These are phyloP conservation scores for Macrobrachium rosenbergii DNA, from an alignment of 1,140 invertebrate species.

Conservation along the genomic window DNA sequence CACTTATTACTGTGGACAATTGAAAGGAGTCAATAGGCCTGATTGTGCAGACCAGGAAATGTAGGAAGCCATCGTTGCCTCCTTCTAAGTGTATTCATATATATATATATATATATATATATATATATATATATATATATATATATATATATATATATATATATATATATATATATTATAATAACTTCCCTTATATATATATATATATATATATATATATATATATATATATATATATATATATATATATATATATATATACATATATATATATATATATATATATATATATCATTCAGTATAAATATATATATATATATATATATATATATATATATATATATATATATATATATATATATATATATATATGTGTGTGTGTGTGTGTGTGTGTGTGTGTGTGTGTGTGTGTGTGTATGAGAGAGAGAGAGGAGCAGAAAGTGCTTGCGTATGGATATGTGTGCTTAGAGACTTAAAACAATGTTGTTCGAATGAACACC, in stretches of 20 bases:
- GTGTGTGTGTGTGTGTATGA: too few species aligned
- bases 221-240: conserved; percentile 16
- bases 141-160: conserved; percentile 18
- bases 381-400: too few species aligned
- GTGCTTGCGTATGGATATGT: not conserved
- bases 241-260: not conserved
- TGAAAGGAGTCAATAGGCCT: too few species aligned
- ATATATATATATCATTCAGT: too few species aligned
- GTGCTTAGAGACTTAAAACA: not conserved
- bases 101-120: not conserved
- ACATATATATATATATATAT: too few species aligned
- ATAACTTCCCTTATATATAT: too few species aligned
- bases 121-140: not conserved
- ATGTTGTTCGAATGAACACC: too few species aligned
- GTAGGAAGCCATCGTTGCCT: too few species aligned
- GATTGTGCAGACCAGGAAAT: too few species aligned
- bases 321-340: conserved; percentile 2
- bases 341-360: conserved; percentile 5
- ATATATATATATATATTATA: too few species aligned
- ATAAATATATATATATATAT: conserved; percentile 1
- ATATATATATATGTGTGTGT: conserved; percentile 1
- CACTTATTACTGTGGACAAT: too few species aligned
- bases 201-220: conserved; percentile 19
- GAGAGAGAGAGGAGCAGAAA: too few species aligned
- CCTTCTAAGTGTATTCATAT: not conserved